Evolutionary conservation across 2,888 invertebrate species (phyloP).

Genomic region (Lithodes maja): DNA sequence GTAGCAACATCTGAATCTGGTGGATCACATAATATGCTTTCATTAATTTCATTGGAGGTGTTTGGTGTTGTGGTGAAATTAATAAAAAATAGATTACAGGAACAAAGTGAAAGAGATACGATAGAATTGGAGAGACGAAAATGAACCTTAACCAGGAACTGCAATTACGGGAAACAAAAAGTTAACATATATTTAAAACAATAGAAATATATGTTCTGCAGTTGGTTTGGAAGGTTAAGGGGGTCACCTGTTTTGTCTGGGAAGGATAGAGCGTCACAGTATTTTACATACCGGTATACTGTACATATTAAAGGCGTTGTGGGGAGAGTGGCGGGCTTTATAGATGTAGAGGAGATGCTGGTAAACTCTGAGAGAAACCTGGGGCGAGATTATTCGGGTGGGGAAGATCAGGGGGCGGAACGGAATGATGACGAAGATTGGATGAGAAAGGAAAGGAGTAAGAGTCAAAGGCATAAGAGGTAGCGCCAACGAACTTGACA

Average conservation of each 20-base stretch:
- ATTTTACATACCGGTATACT: no score
- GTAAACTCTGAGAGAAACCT: slow-evolving; percentile 15
- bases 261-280: no score
- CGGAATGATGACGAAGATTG: not conserved
- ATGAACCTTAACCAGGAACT: no score
- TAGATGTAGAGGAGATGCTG: slow-evolving; percentile 30
- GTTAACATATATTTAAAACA: not conserved
- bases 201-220: not conserved
- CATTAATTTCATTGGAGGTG: no score
- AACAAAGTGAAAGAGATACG: no score
- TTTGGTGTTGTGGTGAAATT: no score
- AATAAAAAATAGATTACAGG: no score
- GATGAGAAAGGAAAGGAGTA: not conserved
- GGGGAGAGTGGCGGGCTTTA: not conserved
- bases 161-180: not conserved
- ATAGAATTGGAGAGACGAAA: no score
- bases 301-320: not conserved
- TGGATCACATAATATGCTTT: no score
- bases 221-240: no score
- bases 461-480: not conserved
- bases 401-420: no score
- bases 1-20: no score
- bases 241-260: not conserved
- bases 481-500: not conserved
- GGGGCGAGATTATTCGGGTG: slow-evolving; percentile 11